Conservation (phyloP, 2,888 invertebrate species). For the Branchellion lobata region DNA sequence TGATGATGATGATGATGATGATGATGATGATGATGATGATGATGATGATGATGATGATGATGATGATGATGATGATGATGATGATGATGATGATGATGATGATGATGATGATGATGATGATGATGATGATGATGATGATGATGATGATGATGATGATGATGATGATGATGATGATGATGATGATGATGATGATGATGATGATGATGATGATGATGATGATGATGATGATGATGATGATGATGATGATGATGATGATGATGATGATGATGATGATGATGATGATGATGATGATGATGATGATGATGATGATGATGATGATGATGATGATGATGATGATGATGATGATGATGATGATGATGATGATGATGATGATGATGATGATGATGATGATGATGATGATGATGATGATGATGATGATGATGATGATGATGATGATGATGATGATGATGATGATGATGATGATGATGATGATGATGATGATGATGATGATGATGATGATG, state of each 20-base stretch:
- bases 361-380: constrained; percentile 7
- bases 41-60: constrained; percentile 6
- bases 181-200: constrained; percentile 1
- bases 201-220: not conserved
- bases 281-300: constrained; percentile 8
- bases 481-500: not conserved
- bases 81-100: not conserved
- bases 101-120: constrained; percentile 12
- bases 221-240: constrained; percentile 2
- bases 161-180: not conserved
- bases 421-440: not conserved
- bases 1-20: not conserved
- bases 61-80: not conserved
- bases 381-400: not conserved
- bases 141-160: constrained; percentile 1
- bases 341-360: not conserved
- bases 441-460: constrained; percentile 8
- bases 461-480: not conserved
- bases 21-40: constrained; percentile 2
- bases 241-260: constrained; percentile 5
- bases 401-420: not conserved
- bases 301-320: constrained; percentile 4
- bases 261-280: not conserved
- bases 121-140: not conserved
- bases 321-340: not conserved